Base-by-base conservation (phyloP, 64 coral and sea anemone genomes). In the Cladopsammia gracilis region DNA sequence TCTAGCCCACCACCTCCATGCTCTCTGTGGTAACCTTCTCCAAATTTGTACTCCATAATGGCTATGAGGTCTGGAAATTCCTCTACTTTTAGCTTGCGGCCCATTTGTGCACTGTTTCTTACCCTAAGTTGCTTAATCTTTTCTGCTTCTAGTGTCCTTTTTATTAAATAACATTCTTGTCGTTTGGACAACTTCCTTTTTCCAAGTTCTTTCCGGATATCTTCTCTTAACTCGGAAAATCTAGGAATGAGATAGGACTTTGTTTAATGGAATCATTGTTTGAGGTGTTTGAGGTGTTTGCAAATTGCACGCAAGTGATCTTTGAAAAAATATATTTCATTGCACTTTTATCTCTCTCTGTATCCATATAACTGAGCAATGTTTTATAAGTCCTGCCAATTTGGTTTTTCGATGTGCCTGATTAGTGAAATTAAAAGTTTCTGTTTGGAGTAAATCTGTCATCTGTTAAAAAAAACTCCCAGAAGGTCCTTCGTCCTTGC, bases 1-100 rank as follows among this genome's bases (percentile, higher is more conserved):
- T 92, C 90, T 8, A 86, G 15, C 43, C 83, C 73, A 13, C 91
- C 91, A 43, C 91, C 91, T 10, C 83, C 83, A 18, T 61, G 48
- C 24, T 87, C 68, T 62, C 52, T 75, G 6, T 56, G 57, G 64
- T 85, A 51, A 58, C 90, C 67, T 42, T 79, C 78, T 73, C 72
- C 71, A 53, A 89, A 89, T 61, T 89, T 48, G 23, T 89, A 89
- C 62, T 77, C 72, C 25, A 89, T 59, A 25, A 89, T 58, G 6
- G 87, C 87, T 45, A 77, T 71, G 18, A 89, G 54, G 46, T 89
- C 69, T n/a, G 70, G 54, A 60, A 78, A 75, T 75, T 75, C 71
- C 16, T 51, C 78, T 26, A 60, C 12, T 64, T 82, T 82, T 82
- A 90, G 74, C 51, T 86, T 86, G 82, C 62, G 82, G 75, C 82